phyloP scores from a whole-genome alignment of 2,888 invertebrate genomes.

The Uropetala carovei region DNA sequence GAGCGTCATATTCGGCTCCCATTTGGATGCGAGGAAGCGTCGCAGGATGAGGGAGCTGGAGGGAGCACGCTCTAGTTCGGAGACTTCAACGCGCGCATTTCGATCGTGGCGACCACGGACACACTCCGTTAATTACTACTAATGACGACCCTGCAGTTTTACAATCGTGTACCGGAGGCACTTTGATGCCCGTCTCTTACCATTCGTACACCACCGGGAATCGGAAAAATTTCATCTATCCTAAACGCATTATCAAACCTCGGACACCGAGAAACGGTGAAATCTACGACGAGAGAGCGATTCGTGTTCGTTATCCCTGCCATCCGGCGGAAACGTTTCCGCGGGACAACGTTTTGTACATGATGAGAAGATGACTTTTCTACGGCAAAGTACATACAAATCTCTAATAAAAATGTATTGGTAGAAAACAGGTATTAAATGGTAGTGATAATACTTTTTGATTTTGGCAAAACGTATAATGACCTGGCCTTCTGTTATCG shows the following conservation, averaged over 20 bases:
- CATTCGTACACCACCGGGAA: not conserved
- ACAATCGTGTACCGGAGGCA: constrained; percentile 18
- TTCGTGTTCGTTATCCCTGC: not conserved
- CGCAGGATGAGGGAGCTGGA: not conserved
- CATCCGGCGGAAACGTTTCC: not conserved
- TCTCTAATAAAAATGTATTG: constrained; percentile 60
- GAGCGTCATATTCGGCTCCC: too few relatives aligned
- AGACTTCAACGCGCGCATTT: not conserved
- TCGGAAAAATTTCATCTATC: not conserved
- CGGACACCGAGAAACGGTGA: not conserved
- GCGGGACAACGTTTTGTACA: constrained; percentile 31
- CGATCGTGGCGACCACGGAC: not conserved
- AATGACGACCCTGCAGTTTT: not conserved
- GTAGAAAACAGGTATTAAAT: constrained; percentile 60
- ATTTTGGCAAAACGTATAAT: constrained; percentile 64
- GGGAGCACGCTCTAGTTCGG: not conserved
- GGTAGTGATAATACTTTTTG: constrained; percentile 56
- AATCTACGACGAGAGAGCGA: not conserved
- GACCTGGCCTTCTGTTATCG: constrained; percentile 61
- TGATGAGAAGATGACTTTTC: constrained; percentile 48
- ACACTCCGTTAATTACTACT: not conserved
- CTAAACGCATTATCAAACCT: not conserved
- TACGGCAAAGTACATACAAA: constrained; percentile 61
- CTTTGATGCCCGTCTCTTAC: not conserved
- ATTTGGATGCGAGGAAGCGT: too few relatives aligned